phyloP scores from a whole-genome alignment of 2,888 invertebrate species.

The Eristalinus sepulchralis region DNA sequence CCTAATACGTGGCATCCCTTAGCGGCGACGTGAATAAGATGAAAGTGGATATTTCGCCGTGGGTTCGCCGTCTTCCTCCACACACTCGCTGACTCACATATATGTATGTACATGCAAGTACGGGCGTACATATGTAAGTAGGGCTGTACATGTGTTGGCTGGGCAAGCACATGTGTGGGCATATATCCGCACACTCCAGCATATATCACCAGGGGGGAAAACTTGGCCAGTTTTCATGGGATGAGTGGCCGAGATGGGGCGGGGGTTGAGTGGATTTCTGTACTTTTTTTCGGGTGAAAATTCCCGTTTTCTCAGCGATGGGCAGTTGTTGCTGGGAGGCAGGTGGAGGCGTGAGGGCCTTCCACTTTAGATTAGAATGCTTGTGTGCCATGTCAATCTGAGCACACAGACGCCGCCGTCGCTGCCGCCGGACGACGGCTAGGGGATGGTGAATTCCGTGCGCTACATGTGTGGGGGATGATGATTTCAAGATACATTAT shows the following conservation, averaged over 20 bases:
- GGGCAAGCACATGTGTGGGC: conserved; percentile 48
- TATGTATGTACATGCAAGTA: conserved; percentile 16
- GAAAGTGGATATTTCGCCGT: conserved; percentile 69
- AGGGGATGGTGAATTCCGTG: conserved; percentile 36
- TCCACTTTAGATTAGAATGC: conserved; percentile 72
- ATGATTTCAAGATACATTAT: conserved; percentile 68
- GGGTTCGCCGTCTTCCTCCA: conserved; percentile 59
- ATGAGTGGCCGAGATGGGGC: conserved; percentile 24
- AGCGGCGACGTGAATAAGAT: conserved; percentile 69
- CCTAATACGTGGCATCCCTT: conserved; percentile 66
- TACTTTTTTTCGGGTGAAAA: conserved; percentile 69
- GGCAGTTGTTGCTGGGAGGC: conserved; percentile 65
- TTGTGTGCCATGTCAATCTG: conserved; percentile 70
- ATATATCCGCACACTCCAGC: neutral
- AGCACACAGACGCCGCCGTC: conserved; percentile 37
- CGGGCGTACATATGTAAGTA: neutral
- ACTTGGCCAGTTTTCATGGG: conserved; percentile 65
- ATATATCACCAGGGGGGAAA: conserved; percentile 65
- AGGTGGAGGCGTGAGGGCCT: conserved; percentile 60
- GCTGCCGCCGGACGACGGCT: neutral
- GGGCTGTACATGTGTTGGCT: conserved; percentile 33
- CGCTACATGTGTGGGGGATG: conserved; percentile 38
- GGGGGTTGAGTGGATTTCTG: conserved; percentile 47
- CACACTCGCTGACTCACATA: conserved; percentile 11
- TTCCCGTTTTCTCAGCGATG: conserved; percentile 68